Evolutionary conservation across 2,113 vertebrate species (phyloP), one percentile per base, ranked within the genome.

Genomic region (Oplegnathus fasciatus): DNA sequence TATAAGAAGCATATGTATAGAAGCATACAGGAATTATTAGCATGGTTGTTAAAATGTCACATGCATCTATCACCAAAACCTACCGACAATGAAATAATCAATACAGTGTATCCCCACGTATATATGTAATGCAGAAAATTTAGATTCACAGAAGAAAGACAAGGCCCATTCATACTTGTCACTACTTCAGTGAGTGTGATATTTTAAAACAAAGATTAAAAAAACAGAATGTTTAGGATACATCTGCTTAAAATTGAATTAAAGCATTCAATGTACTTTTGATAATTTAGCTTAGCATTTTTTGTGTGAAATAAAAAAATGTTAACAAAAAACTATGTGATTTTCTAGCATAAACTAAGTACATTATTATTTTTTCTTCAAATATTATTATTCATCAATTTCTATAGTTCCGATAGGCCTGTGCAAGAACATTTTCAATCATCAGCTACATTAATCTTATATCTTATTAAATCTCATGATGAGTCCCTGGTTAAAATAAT

Each of bases 401-500:
- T 69, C 70, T 69, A 50, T 67, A 28, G 15, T 18, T 78, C 52
- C 83, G 44, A 82, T 46, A 64, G n/a, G n/a, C n/a, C n/a, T n/a
- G n/a, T n/a, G 57, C 75, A 28, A 24, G 44, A 72, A 17, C 79
- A 24, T 14, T 69, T 84, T 65, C 5, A 78, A 80, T 78, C 78
- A 84, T 81, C 40, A 67, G 37, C 58, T 22, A 6, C 65, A 70
- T 84, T 64, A 61, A 89, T 89, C 79, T 75, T 26, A 75, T 70
- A 54, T 69, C n/a, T 61, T 71, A 84, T 88, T 69, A 83, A 65
- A 86, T 75, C 34, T 85, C 34, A n/a, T 46, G 26, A 72, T 86
- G 54, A 64, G 24, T 75, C 48, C n/a, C 44, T 0, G 0, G 48
- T 78, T 70, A 30, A 52, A 85, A 86, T 60, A 64, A 84, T 73